These are phyloP conservation scores for Odontocerum albicorne DNA, from an alignment of 2,888 invertebrate genomes.

Conservation along the genomic window DNA sequence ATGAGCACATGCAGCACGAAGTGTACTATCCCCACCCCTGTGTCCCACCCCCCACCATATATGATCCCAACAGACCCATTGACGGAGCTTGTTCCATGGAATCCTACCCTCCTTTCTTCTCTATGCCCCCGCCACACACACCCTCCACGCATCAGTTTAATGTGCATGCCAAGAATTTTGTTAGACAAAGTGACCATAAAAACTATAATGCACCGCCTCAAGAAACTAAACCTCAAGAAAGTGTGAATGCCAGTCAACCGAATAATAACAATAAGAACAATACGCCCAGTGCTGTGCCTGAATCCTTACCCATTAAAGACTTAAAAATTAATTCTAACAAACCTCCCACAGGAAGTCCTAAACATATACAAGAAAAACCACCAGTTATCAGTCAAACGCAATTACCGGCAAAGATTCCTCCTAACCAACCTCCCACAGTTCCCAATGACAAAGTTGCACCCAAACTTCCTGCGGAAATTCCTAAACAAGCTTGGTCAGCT, in stretches of 20 bases:
- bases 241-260: background rate
- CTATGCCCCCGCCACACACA: slow-evolving; percentile 45
- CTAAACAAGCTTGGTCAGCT: slow-evolving; percentile 48
- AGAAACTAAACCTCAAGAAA: background rate
- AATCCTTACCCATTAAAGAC: slow-evolving; percentile 51
- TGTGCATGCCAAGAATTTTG: slow-evolving; percentile 56
- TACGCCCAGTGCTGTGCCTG: slow-evolving; percentile 36
- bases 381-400: background rate
- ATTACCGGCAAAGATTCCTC: background rate
- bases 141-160: slow-evolving; percentile 53
- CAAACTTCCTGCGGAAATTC: slow-evolving; percentile 44
- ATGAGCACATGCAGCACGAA: slow-evolving; percentile 47
- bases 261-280: background rate
- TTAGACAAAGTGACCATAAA: slow-evolving; percentile 46
- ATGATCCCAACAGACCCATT: slow-evolving; percentile 25
- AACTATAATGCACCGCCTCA: slow-evolving; percentile 8
- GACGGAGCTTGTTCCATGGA: slow-evolving; percentile 21
- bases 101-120: slow-evolving; percentile 42
- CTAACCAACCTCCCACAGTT: background rate
- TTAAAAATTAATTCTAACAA: slow-evolving; percentile 49
- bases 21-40: slow-evolving; percentile 53
- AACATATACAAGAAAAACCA: slow-evolving; percentile 43
- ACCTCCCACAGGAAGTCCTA: slow-evolving; percentile 45
- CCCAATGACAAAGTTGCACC: slow-evolving; percentile 41
- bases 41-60: slow-evolving; percentile 46